Evolutionary conservation across 2,888 invertebrate species (phyloP).

Genomic region (Eupithecia pulchellata): DNA sequence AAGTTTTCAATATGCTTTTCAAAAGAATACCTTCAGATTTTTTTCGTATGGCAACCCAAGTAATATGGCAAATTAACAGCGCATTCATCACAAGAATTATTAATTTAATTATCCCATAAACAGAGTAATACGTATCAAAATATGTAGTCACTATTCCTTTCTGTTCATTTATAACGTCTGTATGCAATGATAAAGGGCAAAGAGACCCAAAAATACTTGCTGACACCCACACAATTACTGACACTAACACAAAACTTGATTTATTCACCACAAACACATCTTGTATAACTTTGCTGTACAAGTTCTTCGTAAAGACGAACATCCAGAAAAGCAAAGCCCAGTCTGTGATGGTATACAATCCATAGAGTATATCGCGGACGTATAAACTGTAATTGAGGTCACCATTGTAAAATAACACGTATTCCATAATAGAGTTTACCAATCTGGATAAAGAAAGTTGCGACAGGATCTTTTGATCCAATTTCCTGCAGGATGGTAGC

Average conservation of each 20-base stretch:
- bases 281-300: constrained; percentile 20
- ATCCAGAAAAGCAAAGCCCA: constrained; percentile 14
- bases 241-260: constrained; percentile 14
- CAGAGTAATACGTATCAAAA: constrained; percentile 5
- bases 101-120: constrained; percentile 24
- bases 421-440: not conserved
- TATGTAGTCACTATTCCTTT: not conserved
- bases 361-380: not conserved
- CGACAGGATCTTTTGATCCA: not conserved
- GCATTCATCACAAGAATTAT: constrained; percentile 19
- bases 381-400: not conserved
- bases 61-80: constrained; percentile 14
- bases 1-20: constrained; percentile 22
- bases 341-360: constrained; percentile 6
- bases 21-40: not conserved
- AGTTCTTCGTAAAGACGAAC: constrained; percentile 24
- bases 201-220: constrained; percentile 7
- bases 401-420: not conserved
- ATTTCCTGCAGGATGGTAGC: not conserved
- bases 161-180: not conserved
- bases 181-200: constrained; percentile 8
- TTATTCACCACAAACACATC: constrained; percentile 14
- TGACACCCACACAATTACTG: constrained; percentile 16
- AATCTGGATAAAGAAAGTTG: constrained; percentile 2
- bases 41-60: constrained; percentile 23